Conservation (phyloP, 2,113 vertebrate species). For the Pterocles burchelli region DNA sequence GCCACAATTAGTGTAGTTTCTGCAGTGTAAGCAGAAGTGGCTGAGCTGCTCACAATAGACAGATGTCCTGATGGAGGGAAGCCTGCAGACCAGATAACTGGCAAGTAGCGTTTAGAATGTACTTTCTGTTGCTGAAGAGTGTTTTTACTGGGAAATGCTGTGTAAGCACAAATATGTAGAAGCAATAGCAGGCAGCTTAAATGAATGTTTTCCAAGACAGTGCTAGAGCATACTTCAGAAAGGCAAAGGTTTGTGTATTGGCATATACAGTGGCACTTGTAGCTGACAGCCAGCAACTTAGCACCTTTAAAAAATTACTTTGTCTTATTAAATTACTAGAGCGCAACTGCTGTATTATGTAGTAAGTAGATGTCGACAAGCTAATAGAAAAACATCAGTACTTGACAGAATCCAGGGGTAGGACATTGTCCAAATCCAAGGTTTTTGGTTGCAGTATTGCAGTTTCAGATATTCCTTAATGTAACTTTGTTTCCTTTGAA, state of each 20-base stretch:
- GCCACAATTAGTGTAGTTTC: rapidly evolving
- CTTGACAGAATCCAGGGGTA: neutral
- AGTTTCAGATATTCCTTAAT: neutral
- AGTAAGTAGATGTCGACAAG: neutral
- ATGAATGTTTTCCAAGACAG: neutral
- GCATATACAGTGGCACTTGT: neutral
- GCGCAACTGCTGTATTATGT: neutral
- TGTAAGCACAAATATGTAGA: neutral
- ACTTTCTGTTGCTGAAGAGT: neutral
- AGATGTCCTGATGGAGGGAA: neutral
- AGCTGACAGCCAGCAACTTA: neutral
- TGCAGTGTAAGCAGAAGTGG: neutral
- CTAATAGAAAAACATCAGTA: neutral
- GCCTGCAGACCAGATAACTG: neutral
- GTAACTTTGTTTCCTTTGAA: neutral
- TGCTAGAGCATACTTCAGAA: neutral
- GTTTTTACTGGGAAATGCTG: neutral
- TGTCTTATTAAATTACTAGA: neutral
- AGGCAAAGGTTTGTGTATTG: neutral
- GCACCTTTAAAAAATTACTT: neutral
- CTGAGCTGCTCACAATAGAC: neutral
- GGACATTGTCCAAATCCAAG: neutral
- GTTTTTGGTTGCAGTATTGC: neutral
- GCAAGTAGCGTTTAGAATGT: neutral
- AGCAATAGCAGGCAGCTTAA: neutral